Percentiles rank a stretch among this genome's conserved stretches.
phyloP scores from a whole-genome alignment of 2,113 vertebrate species.

The Myodes glareolus region DNA sequence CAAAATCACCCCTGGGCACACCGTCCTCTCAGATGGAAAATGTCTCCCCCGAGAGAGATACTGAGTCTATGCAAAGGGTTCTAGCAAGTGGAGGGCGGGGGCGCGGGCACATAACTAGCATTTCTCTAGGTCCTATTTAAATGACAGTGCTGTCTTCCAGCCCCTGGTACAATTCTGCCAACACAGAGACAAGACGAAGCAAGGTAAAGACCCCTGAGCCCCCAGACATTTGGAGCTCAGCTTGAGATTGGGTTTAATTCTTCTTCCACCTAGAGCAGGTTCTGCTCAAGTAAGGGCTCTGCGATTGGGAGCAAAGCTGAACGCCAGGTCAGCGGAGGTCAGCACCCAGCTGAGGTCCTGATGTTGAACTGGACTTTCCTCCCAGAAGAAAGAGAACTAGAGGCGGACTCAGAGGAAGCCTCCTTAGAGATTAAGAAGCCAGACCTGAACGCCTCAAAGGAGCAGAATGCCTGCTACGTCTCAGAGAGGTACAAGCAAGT shows the following conservation, averaged over 20 bases:
- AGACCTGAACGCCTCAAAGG: accelerated
- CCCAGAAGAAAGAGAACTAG: neutral
- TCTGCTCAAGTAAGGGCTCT: neutral
- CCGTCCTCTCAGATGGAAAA: neutral
- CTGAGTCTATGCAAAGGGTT: slow-evolving; percentile 58
- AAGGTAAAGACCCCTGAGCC: neutral
- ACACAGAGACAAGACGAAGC: neutral
- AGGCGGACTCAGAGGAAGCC: neutral
- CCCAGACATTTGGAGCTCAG: neutral
- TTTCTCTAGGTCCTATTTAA: neutral
- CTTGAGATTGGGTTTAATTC: neutral
- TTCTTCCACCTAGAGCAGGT: neutral
- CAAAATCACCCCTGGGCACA: accelerated
- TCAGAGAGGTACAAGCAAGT: slow-evolving; percentile 75
- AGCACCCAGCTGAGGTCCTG: neutral
- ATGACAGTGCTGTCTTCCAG: neutral
- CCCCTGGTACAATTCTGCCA: neutral
- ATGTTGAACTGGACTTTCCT: neutral
- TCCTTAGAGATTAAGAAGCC: neutral
- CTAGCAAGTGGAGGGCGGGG: neutral
- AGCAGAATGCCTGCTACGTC: slow-evolving; percentile 63
- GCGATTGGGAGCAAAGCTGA: neutral
- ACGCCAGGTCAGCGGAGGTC: neutral
- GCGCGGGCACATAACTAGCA: neutral
- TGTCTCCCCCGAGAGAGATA: neutral